phyloP scores from a whole-genome alignment of 2,888 invertebrate species.

The Teinopalpus imperialis region DNA sequence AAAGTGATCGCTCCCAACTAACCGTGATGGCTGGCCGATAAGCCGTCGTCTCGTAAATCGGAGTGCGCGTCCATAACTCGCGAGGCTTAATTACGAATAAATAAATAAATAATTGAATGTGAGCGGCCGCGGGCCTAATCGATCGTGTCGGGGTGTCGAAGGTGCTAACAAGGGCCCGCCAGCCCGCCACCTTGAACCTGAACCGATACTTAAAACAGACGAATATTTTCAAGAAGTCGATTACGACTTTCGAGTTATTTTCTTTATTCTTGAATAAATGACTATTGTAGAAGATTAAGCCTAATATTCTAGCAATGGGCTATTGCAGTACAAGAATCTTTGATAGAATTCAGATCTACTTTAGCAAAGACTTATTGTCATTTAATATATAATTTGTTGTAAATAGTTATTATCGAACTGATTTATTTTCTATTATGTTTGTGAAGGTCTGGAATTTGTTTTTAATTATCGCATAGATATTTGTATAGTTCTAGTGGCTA shows the following conservation, averaged over 20 bases:
- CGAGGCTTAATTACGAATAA: slow-evolving; percentile 81
- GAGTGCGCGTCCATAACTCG: slow-evolving; percentile 66
- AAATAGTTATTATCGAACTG: too few species aligned
- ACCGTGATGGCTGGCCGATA: slow-evolving; percentile 6
- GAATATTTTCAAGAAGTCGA: slow-evolving; percentile 17
- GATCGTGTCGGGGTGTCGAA: slow-evolving; percentile 64
- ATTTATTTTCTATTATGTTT: too few species aligned
- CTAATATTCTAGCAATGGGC: too few species aligned
- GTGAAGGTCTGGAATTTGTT: too few species aligned
- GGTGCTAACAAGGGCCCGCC: slow-evolving; percentile 74
- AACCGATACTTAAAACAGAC: slow-evolving; percentile 28
- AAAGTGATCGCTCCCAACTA: not conserved
- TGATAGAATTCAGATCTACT: too few species aligned
- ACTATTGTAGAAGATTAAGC: too few species aligned
- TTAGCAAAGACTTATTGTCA: too few species aligned
- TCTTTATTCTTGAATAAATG: too few species aligned
- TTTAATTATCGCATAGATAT: too few species aligned
- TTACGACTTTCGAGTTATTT: not conserved
- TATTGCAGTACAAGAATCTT: too few species aligned
- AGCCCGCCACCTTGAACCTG: slow-evolving; percentile 1
- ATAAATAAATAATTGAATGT: slow-evolving; percentile 83
- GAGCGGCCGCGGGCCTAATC: slow-evolving; percentile 79
- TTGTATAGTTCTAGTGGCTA: too few species aligned
- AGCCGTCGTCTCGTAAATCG: slow-evolving; percentile 59
- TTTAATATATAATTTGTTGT: too few species aligned